Evolutionary conservation across 2,888 invertebrate genomes (phyloP).

Genomic region (Osmoderma eremita): DNA sequence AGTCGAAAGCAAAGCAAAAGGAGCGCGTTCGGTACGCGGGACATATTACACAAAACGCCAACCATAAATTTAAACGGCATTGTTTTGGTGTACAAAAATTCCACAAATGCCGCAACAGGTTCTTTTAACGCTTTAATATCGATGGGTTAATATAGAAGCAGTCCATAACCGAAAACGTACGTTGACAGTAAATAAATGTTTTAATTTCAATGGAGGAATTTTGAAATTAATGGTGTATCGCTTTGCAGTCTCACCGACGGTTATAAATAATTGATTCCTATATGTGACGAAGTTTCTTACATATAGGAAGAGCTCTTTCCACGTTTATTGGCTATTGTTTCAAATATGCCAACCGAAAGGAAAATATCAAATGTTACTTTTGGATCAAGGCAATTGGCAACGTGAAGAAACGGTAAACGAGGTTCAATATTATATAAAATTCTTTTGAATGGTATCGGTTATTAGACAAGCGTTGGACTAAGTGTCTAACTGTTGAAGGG

Average conservation of each 20-base stretch:
- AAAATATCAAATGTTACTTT: no score
- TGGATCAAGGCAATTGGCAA: no score
- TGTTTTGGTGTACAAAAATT: conserved; percentile 40
- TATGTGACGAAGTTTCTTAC: conserved; percentile 40
- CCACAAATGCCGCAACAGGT: conserved; percentile 41
- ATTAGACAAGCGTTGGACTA: no score
- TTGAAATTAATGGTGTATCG: conserved; percentile 37
- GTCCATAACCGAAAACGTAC: conserved; percentile 38
- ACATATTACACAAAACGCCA: conserved; percentile 39
- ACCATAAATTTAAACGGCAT: conserved; percentile 39
- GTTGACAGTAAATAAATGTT: conserved; percentile 42
- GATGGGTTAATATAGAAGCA: conserved; percentile 35
- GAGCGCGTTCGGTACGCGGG: conserved; percentile 15
- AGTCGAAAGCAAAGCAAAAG: conserved; percentile 17
- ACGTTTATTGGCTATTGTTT: conserved; percentile 10
- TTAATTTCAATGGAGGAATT: conserved; percentile 41
- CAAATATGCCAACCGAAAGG: neutral
- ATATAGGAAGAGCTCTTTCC: conserved; percentile 17
- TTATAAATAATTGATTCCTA: conserved; percentile 40
- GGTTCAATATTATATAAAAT: no score
- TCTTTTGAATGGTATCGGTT: no score
- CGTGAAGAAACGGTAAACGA: no score
- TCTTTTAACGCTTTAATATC: conserved; percentile 39
- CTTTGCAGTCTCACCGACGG: conserved; percentile 32
- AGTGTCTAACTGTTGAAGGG: no score